phyloP scores from a whole-genome alignment of 2,888 invertebrate species.

The Sarcophaga carnaria region DNA sequence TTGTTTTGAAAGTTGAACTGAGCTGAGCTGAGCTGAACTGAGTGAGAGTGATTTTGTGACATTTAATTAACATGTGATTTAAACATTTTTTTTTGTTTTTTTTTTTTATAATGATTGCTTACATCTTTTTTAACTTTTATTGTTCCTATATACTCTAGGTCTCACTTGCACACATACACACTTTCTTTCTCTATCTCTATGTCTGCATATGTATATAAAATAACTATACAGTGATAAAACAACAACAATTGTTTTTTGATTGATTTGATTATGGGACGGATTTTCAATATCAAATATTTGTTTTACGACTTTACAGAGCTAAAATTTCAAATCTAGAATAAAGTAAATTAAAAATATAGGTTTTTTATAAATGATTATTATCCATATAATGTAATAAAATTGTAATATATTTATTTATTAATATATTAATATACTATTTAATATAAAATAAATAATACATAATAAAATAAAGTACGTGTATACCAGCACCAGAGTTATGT shows the following conservation, averaged over 20 bases:
- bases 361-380: constrained; percentile 47
- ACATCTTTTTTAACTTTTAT: constrained; percentile 53
- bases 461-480: constrained; percentile 13
- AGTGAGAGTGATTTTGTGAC: constrained; percentile 23
- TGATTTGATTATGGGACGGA: not conserved
- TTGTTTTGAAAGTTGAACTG: constrained; percentile 31
- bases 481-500: constrained; percentile 44
- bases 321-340: constrained; percentile 67
- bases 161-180: not conserved
- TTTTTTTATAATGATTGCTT: constrained; percentile 51
- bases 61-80: constrained; percentile 33
- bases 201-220: constrained; percentile 25
- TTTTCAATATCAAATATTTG: constrained; percentile 54
- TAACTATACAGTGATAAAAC: constrained; percentile 36
- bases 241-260: constrained; percentile 27
- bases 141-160: constrained; percentile 2
- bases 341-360: constrained; percentile 61
- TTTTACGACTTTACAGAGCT: constrained; percentile 37
- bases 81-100: too few relatives aligned
- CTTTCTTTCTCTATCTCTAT: constrained; percentile 30
- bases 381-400: not conserved
- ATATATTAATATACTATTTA: constrained; percentile 15
- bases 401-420: constrained; percentile 18
- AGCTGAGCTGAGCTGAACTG: not conserved
- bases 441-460: constrained; percentile 27